Percentiles rank a stretch among this genome's conserved stretches.
Conservation (phyloP, 2,113 vertebrate species). For the Hypocryptadius cinnamomeus region DNA sequence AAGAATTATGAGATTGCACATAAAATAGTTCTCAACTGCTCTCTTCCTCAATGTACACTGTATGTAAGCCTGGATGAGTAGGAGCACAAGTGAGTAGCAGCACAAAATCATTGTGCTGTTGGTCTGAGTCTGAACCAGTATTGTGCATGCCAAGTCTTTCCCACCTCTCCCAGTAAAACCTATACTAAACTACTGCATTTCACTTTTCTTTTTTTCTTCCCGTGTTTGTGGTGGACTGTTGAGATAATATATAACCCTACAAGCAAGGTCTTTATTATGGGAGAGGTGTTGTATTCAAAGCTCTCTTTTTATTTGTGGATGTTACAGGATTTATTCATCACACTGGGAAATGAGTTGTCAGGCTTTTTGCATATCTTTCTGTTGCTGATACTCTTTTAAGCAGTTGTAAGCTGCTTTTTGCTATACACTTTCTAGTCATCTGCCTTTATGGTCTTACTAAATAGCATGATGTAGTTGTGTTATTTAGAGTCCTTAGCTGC, state of each 20-base stretch:
- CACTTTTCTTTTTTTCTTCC: background rate
- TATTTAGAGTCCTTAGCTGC: background rate
- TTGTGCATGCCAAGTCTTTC: background rate
- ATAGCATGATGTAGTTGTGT: background rate
- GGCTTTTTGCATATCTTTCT: background rate
- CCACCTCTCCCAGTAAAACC: too few relatives aligned
- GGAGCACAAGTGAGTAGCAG: background rate
- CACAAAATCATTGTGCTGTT: background rate
- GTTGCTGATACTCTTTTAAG: background rate
- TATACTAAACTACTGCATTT: background rate
- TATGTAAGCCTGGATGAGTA: background rate
- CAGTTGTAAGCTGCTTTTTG: background rate
- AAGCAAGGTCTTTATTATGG: background rate
- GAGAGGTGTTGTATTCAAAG: background rate
- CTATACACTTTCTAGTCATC: background rate
- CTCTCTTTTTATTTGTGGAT: background rate
- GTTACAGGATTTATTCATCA: background rate
- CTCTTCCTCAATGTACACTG: background rate
- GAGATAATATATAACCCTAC: background rate
- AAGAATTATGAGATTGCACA: background rate
- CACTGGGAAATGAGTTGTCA: background rate
- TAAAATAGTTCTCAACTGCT: background rate
- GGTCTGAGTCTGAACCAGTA: background rate
- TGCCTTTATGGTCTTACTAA: background rate
- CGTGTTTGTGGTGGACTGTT: background rate